phyloP scores from a whole-genome alignment of 2,113 vertebrate species.

The Coracopsis vasa region DNA sequence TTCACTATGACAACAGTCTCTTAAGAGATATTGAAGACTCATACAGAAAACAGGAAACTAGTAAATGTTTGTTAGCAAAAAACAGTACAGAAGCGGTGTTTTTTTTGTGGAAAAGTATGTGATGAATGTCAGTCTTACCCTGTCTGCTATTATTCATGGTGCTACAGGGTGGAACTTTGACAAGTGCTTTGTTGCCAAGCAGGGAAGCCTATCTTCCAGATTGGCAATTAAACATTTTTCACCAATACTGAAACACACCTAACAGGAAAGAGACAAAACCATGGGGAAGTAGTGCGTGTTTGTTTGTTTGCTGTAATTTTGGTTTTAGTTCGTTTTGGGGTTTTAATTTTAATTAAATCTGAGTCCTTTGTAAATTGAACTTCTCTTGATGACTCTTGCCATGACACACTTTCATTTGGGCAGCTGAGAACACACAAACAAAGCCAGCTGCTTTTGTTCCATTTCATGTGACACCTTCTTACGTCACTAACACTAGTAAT shows the following conservation, averaged over 20 bases:
- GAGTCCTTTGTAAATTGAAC: background rate
- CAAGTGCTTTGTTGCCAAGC: background rate
- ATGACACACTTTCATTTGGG: background rate
- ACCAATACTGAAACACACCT: background rate
- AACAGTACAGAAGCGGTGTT: accelerated
- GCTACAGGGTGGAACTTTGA: background rate
- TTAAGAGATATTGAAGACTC: background rate
- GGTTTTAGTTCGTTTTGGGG: background rate
- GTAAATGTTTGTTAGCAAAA: background rate
- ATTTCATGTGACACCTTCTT: background rate
- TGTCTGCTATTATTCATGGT: background rate
- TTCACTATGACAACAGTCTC: background rate
- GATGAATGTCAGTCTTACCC: background rate
- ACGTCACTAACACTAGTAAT: background rate
- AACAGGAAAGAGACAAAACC: background rate
- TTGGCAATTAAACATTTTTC: background rate
- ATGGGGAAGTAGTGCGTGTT: background rate
- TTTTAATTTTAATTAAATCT: background rate
- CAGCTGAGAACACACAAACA: background rate
- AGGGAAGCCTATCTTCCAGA: background rate
- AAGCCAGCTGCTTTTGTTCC: background rate
- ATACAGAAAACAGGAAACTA: background rate
- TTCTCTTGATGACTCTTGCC: background rate
- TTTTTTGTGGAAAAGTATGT: background rate
- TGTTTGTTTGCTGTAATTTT: background rate